Percentiles rank a stretch among this genome's conserved stretches.
Evolutionary conservation across 2,113 vertebrate genomes (phyloP).

Genomic region (Carollia perspicillata): DNA sequence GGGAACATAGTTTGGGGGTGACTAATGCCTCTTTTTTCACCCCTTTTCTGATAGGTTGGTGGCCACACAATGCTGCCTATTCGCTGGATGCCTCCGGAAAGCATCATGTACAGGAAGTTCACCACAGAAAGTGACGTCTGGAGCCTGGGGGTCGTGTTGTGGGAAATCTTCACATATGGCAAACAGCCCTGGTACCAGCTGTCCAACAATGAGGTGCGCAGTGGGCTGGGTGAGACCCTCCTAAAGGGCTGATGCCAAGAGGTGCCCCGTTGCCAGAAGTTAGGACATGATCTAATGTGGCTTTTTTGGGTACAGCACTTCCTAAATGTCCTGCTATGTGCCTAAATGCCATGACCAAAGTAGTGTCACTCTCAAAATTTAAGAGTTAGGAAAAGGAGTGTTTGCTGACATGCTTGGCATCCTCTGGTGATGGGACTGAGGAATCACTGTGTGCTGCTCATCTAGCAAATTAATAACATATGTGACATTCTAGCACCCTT

Average conservation of each 20-base stretch:
- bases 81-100: conserved; percentile 99
- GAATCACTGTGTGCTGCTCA: neutral
- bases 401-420: neutral
- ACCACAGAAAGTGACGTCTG: conserved; percentile 99
- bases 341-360: neutral
- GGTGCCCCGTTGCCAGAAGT: rapidly evolving
- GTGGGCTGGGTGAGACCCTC: neutral
- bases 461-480: neutral
- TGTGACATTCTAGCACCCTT: neutral
- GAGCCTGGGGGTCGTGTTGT: conserved; percentile 98
- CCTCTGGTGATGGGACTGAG: neutral
- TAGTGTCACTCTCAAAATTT: neutral
- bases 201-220: conserved; percentile 96
- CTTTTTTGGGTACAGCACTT: neutral
- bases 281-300: neutral
- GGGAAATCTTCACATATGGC: conserved; percentile 99
- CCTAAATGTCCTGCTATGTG: neutral
- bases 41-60: conserved; percentile 87
- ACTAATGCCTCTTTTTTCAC: neutral
- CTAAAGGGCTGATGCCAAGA: neutral
- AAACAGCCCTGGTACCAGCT: conserved; percentile 99
- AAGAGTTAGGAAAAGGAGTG: neutral
- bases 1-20: neutral
- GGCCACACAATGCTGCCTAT: conserved; percentile 99
- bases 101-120: conserved; percentile 99